Conservation (phyloP, 1,140 invertebrate species). For the Drosophila serrata region DNA sequence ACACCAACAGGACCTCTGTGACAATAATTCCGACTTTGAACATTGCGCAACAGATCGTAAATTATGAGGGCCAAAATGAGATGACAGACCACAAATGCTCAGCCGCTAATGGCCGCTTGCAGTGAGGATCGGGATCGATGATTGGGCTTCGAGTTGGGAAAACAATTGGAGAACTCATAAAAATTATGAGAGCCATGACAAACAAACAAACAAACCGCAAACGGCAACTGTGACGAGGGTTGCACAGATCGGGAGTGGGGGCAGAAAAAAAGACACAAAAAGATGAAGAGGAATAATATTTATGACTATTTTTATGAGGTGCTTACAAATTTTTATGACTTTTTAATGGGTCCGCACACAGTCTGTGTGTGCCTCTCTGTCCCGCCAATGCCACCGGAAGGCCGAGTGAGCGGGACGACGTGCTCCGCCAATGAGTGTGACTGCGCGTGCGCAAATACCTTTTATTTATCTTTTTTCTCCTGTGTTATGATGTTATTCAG, state of each 20-base stretch:
- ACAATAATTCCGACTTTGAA: conserved; percentile 12
- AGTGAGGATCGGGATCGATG: conserved; percentile 57
- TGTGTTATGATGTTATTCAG: conserved; percentile 1
- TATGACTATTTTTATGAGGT: conserved; percentile 86
- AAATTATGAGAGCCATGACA: conserved; percentile 73
- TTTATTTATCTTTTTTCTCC: conserved; percentile 48
- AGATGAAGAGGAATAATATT: conserved; percentile 78
- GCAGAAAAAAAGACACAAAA: conserved; percentile 48
- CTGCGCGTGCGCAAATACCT: conserved; percentile 85
- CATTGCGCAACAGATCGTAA: conserved; percentile 69
- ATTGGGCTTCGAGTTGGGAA: conserved; percentile 59
- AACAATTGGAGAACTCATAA: conserved; percentile 81
- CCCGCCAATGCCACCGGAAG: background rate
- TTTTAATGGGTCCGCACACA: conserved; percentile 82
- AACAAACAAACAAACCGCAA: conserved; percentile 64
- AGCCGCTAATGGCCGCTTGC: conserved; percentile 71
- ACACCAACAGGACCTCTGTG: conserved; percentile 19
- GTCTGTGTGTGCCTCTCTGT: conserved; percentile 44
- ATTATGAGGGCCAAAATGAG: conserved; percentile 38
- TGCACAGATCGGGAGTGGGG: conserved; percentile 33
- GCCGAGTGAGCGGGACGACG: conserved; percentile 24
- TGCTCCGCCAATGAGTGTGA: conserved; percentile 58
- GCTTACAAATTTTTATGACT: conserved; percentile 85
- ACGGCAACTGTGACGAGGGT: conserved; percentile 69
- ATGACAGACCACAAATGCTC: conserved; percentile 10